Percentiles rank a stretch among this genome's conserved stretches.
phyloP scores from a whole-genome alignment of 2,797 vertebrate genomes.

The Halcyon badia region DNA sequence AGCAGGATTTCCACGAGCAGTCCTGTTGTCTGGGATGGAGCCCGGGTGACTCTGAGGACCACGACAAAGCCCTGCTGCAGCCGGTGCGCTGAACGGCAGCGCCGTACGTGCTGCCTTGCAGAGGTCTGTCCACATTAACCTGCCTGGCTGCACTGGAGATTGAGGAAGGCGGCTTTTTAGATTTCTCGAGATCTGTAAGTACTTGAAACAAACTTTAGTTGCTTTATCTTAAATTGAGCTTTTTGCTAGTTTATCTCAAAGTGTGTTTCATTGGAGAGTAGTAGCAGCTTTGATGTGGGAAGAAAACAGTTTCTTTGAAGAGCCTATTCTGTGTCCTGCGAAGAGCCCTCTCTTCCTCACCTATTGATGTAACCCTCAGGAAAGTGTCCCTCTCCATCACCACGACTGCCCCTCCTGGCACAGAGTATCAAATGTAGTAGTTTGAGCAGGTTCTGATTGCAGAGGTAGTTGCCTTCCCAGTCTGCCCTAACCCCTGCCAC shows the following conservation, averaged over 20 bases:
- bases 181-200: neutral
- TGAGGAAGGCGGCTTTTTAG: neutral
- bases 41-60: neutral
- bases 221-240: neutral
- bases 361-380: neutral
- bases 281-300: neutral
- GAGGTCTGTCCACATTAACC: neutral
- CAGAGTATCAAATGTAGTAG: rapidly evolving
- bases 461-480: neutral
- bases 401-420: neutral
- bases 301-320: neutral
- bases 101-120: rapidly evolving
- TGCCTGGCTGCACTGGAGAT: rapidly evolving
- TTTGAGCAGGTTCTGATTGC: neutral
- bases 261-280: neutral
- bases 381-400: neutral
- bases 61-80: neutral
- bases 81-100: rapidly evolving
- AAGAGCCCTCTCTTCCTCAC: neutral
- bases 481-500: neutral
- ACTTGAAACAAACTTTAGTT: slow-evolving; percentile 7
- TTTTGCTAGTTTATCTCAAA: slow-evolving; percentile 26
- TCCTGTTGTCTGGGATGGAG: neutral
- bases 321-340: neutral
- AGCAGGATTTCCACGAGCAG: neutral